Evolutionary conservation across 2,113 vertebrate genomes (phyloP), one percentile per base, ranked within the genome.

Genomic region (Pipa parva): DNA sequence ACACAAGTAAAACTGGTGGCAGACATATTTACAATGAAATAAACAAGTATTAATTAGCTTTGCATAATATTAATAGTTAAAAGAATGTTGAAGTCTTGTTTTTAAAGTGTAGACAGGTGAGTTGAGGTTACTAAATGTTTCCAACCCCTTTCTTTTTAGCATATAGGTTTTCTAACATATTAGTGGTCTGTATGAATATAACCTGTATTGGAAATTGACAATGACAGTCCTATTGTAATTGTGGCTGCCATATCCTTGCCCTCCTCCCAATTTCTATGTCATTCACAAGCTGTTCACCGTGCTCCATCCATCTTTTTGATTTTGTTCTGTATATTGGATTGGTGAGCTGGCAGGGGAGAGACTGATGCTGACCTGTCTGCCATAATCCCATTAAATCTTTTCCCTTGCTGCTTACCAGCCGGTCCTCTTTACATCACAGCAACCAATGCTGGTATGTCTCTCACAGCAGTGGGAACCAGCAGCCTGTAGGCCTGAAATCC

Each of bases 381-480:
- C 72, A 63, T 80, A 82, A 81, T 81, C 82, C 78, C 78, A 81
- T 82, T 81, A 81, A 27, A 2, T 17, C 29, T 73, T 73, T 73
- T 62, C 36, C 48, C 64, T 57, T 73, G 49, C 62, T 69, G 20
- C 63, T 75, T 57, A 71, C 74, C 78, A 74, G 73, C 59, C 73
- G 39, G 68, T 71, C 80, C 79, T 76, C 77, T 49, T 24, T 73
- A 74, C 78, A 75, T 75, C 80, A 76, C 75, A 49, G 82, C 80
- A 84, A 84, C 82, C 73, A 57, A 72, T 73, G 54, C 76, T 84
- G 82, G 80, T 84, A 82, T 84, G 82, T 78, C 62, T 61, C 62
- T 74, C 71, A 31, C 6, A 58, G 54, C 56, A 66, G 63, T 63
- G 68, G 50, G 68, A 72, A 61, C 59, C 48, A 58, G 64, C 64